Conservation (phyloP, 2,797 vertebrate species). For the Pangasius sanitwongsei region DNA sequence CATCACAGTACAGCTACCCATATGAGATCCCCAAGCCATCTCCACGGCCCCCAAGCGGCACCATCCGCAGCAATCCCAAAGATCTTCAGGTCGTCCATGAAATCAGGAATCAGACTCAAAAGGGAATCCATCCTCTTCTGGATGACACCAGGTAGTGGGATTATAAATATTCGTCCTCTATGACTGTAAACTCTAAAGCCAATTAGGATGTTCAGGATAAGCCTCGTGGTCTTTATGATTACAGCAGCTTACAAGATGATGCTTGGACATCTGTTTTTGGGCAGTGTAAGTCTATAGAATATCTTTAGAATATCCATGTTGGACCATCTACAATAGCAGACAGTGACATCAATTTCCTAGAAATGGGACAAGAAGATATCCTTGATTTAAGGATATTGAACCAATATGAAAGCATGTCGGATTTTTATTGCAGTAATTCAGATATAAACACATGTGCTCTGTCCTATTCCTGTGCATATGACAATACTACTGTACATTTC, state of each 20-base stretch:
- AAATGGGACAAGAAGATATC: background rate
- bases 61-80: no score
- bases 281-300: background rate
- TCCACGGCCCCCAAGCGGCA: no score
- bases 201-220: background rate
- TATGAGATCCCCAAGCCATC: no score
- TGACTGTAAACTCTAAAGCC: background rate
- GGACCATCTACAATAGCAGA: background rate
- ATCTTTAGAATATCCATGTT: background rate
- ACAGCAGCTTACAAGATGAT: background rate
- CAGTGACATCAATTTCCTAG: background rate
- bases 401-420: background rate
- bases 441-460: conserved; percentile 66
- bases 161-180: background rate
- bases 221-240: background rate
- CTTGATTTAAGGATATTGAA: background rate
- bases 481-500: conserved; percentile 76
- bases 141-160: background rate
- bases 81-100: no score
- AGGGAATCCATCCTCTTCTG: background rate
- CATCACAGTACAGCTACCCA: no score
- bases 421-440: background rate
- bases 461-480: conserved; percentile 76
- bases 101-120: background rate
- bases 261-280: background rate